A percentile compares a stretch with the other conserved stretches of the same genome.
These are phyloP conservation scores for Benitochromis conjunctus DNA, from an alignment of 2,113 vertebrate species.

Conservation along the genomic window DNA sequence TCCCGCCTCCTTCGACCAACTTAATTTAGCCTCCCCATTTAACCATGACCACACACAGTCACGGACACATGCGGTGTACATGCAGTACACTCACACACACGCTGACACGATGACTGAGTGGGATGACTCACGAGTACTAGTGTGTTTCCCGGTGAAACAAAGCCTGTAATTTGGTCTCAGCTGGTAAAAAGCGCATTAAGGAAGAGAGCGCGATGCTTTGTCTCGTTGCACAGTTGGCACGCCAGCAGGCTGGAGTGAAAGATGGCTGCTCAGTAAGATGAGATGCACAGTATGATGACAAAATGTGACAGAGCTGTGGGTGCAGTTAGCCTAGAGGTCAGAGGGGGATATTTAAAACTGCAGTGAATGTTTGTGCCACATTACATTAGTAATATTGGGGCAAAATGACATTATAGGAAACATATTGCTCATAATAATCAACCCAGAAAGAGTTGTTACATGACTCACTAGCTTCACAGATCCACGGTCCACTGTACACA, in stretches of 20 bases:
- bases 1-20: not conserved
- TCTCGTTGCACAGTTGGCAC: not conserved
- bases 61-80: not conserved
- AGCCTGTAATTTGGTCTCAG: slow-evolving; percentile 46
- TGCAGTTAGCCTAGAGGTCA: not conserved
- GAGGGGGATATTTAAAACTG: not conserved
- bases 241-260: slow-evolving; percentile 4
- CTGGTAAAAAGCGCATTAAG: slow-evolving; percentile 19
- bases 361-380: not conserved
- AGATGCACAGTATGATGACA: not conserved
- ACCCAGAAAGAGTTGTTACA: not conserved
- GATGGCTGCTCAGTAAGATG: not conserved
- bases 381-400: not conserved
- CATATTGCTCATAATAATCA: not conserved
- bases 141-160: slow-evolving; percentile 27
- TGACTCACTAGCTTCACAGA: not conserved
- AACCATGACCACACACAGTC: not conserved
- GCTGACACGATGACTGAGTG: not conserved
- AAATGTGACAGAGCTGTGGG: not conserved
- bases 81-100: not conserved
- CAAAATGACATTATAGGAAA: not conserved
- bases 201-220: not conserved
- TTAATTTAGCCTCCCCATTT: not conserved
- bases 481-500: not conserved
- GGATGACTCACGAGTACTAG: slow-evolving; percentile 19